phyloP scores from a whole-genome alignment of 2,888 invertebrate species.

The Clepsis dumicolana region DNA sequence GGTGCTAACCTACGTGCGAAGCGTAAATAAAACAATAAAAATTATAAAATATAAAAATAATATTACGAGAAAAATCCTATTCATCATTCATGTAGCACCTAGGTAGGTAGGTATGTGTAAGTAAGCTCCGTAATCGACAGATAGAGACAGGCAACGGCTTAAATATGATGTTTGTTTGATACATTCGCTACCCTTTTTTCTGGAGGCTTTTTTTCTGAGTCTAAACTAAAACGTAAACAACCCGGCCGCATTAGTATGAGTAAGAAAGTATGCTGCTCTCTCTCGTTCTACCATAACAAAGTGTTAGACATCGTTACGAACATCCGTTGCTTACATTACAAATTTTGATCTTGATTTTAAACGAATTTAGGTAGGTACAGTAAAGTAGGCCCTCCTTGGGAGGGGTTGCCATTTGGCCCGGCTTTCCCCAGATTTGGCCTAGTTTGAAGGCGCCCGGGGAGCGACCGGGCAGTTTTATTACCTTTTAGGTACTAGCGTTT shows the following conservation, averaged over 20 bases:
- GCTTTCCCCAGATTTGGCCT: conserved; percentile 13
- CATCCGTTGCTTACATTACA: background rate
- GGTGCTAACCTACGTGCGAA: too few relatives aligned
- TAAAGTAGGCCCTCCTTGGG: conserved; percentile 2
- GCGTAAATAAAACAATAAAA: too few relatives aligned
- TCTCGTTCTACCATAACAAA: background rate
- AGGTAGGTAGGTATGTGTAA: too few relatives aligned
- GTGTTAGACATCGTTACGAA: background rate
- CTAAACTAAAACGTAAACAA: background rate
- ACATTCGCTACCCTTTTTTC: background rate
- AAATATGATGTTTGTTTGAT: too few relatives aligned
- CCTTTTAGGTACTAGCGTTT: background rate
- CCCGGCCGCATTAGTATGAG: background rate
- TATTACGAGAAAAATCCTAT: too few relatives aligned
- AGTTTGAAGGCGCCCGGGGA: conserved; percentile 7
- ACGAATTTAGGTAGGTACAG: background rate
- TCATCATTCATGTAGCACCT: too few relatives aligned
- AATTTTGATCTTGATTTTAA: conserved; percentile 9
- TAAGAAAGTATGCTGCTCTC: background rate
- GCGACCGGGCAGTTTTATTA: conserved; percentile 11
- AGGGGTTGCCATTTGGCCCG: conserved; percentile 5
- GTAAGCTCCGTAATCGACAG: too few relatives aligned
- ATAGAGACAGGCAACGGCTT: too few relatives aligned
- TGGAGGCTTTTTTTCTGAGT: too few relatives aligned
- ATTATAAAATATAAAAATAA: too few relatives aligned